These are phyloP conservation scores for Drosophila pectinifera DNA, from an alignment of 1,140 invertebrate species.

Conservation along the genomic window DNA sequence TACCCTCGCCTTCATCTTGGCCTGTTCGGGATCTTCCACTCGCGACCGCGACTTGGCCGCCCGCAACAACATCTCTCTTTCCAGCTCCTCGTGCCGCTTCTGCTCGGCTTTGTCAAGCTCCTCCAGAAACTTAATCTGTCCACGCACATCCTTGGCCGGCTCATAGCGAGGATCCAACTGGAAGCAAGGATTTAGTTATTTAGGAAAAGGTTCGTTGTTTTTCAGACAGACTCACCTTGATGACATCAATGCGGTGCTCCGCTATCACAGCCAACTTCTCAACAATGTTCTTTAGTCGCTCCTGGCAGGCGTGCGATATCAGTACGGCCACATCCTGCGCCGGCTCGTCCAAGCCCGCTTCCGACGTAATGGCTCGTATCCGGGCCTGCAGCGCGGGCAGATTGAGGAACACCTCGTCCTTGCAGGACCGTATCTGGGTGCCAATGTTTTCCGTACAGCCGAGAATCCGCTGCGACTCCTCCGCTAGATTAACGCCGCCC, in stretches of 20 bases:
- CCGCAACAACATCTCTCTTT: constrained; percentile 95
- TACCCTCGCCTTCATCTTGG: constrained; percentile 98
- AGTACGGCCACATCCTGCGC: constrained; percentile 94
- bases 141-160: constrained; percentile 95
- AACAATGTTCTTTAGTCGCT: constrained; percentile 95
- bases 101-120: constrained; percentile 97
- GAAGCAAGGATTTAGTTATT: neutral
- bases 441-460: constrained; percentile 98
- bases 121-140: constrained; percentile 97
- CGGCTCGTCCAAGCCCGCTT: constrained; percentile 94
- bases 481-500: constrained; percentile 99
- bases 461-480: constrained; percentile 97
- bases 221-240: constrained; percentile 88
- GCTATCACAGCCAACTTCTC: constrained; percentile 97
- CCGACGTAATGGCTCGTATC: constrained; percentile 90
- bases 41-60: constrained; percentile 98
- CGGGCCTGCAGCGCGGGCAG: constrained; percentile 91
- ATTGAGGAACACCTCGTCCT: constrained; percentile 96
- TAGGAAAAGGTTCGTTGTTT: neutral
- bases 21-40: constrained; percentile 98
- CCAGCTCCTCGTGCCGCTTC: constrained; percentile 96
- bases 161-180: constrained; percentile 95
- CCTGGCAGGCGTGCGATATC: constrained; percentile 97
- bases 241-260: constrained; percentile 96
- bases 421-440: constrained; percentile 97